Percentiles rank a stretch among this genome's conserved stretches.
phyloP scores from a whole-genome alignment of 2,888 invertebrate genomes.

The Crocallis elinguaria region DNA sequence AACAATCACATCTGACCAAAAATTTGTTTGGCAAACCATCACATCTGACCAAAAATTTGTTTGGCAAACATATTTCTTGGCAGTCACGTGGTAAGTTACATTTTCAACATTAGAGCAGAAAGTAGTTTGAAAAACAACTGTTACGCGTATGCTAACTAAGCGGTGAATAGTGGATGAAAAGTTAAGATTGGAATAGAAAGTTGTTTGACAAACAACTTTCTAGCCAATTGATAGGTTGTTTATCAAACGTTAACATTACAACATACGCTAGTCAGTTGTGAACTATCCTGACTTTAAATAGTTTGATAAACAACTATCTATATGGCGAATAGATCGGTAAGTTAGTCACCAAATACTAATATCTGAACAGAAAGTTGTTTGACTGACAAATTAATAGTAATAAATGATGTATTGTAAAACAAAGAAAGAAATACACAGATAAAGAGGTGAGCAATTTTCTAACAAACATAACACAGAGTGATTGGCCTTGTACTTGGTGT shows the following conservation, averaged over 20 bases:
- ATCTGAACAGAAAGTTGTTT: background rate
- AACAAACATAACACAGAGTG: too few species aligned
- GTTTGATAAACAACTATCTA: background rate
- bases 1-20: too few species aligned
- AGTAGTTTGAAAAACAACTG: too few species aligned
- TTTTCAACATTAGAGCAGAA: too few species aligned
- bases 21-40: too few species aligned
- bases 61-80: too few species aligned
- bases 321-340: background rate
- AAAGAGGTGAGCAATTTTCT: too few species aligned
- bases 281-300: background rate
- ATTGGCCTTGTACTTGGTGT: too few species aligned
- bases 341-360: background rate
- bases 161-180: constrained; percentile 86
- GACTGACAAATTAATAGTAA: background rate
- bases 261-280: background rate
- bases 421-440: too few species aligned
- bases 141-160: constrained; percentile 87
- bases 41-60: too few species aligned
- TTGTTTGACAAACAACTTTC: background rate
- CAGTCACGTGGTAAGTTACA: background rate
- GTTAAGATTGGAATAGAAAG: background rate
- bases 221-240: background rate
- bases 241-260: background rate
- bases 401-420: too few species aligned